A percentile compares a stretch with the other conserved stretches of the same genome.
These are phyloP conservation scores for Scaptomyza tumidula DNA, from an alignment of 2,888 invertebrate species.

Conservation along the genomic window DNA sequence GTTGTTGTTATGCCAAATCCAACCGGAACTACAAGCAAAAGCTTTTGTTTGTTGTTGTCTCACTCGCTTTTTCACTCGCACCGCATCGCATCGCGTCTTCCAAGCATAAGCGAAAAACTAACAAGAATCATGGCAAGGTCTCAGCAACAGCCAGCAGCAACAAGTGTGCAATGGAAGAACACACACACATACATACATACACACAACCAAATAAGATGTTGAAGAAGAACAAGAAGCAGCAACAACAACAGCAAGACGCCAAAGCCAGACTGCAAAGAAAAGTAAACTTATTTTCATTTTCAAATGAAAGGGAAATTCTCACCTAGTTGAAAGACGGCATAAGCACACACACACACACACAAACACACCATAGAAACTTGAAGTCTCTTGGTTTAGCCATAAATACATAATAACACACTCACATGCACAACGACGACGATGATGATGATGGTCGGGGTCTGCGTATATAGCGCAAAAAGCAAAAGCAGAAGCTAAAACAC, in stretches of 20 bases:
- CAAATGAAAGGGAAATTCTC: constrained; percentile 83
- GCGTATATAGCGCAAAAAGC: constrained; percentile 51
- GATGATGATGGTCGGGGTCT: neutral
- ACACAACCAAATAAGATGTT: neutral
- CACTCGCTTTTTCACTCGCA: neutral
- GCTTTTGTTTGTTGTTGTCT: neutral
- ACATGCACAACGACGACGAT: neutral
- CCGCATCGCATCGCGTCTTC: no score
- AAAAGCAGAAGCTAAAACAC: constrained; percentile 48
- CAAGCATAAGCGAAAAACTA: constrained; percentile 6
- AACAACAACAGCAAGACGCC: constrained; percentile 7
- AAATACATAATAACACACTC: constrained; percentile 20
- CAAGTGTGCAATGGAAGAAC: constrained; percentile 24
- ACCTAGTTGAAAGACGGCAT: constrained; percentile 64
- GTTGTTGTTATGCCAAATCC: constrained; percentile 50
- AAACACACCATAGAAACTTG: constrained; percentile 21
- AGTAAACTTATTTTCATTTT: constrained; percentile 82
- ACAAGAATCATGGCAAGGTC: constrained; percentile 41
- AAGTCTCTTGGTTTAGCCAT: constrained; percentile 25
- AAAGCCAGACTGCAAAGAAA: constrained; percentile 61
- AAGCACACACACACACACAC: constrained; percentile 13
- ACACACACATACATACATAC: constrained; percentile 15
- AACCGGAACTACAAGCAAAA: constrained; percentile 45
- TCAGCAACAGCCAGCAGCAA: constrained; percentile 12
- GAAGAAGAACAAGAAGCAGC: constrained; percentile 7